Evolutionary conservation across 2,113 vertebrate species (phyloP).

Genomic region (Mesitornis unicolor): DNA sequence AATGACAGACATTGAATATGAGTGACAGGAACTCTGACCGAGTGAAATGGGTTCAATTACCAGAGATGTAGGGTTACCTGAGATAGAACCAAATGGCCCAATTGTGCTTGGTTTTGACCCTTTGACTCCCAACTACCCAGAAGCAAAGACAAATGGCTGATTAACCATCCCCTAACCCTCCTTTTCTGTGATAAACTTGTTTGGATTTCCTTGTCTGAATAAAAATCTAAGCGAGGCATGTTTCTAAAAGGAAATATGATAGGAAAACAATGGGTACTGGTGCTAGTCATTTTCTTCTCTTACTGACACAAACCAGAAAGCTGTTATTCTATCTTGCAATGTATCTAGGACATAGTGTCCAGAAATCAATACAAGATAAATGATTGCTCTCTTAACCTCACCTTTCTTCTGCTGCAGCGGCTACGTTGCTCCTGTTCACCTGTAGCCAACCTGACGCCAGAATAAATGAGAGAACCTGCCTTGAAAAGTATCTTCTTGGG

Average conservation of each 20-base stretch:
- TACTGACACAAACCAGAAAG: slow-evolving; percentile 63
- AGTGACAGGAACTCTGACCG: slow-evolving; percentile 80
- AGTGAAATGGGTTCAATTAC: slow-evolving; percentile 79
- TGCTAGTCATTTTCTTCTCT: slow-evolving; percentile 62
- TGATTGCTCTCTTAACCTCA: slow-evolving; percentile 75
- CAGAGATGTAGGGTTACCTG: slow-evolving; percentile 75
- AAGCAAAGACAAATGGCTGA: slow-evolving; percentile 74
- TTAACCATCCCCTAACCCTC: slow-evolving; percentile 64
- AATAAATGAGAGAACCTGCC: slow-evolving; percentile 71
- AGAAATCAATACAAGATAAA: slow-evolving; percentile 84
- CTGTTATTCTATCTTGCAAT: slow-evolving; percentile 74
- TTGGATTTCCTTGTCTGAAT: slow-evolving; percentile 71
- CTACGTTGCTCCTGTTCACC: slow-evolving; percentile 69
- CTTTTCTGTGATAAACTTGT: slow-evolving; percentile 73
- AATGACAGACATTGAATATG: slow-evolving; percentile 79
- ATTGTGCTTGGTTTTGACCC: slow-evolving; percentile 73
- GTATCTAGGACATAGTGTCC: slow-evolving; percentile 77
- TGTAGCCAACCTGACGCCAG: slow-evolving; percentile 83
- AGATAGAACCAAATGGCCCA: slow-evolving; percentile 76
- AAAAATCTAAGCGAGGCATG: slow-evolving; percentile 60
- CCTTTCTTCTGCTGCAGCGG: slow-evolving; percentile 65
- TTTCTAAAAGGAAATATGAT: slow-evolving; percentile 77
- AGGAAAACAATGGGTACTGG: slow-evolving; percentile 59
- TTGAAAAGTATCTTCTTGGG: slow-evolving; percentile 62
- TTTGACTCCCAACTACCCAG: slow-evolving; percentile 63